These are phyloP conservation scores for Picus viridis DNA, from an alignment of 2,797 vertebrate genomes.

Conservation along the genomic window DNA sequence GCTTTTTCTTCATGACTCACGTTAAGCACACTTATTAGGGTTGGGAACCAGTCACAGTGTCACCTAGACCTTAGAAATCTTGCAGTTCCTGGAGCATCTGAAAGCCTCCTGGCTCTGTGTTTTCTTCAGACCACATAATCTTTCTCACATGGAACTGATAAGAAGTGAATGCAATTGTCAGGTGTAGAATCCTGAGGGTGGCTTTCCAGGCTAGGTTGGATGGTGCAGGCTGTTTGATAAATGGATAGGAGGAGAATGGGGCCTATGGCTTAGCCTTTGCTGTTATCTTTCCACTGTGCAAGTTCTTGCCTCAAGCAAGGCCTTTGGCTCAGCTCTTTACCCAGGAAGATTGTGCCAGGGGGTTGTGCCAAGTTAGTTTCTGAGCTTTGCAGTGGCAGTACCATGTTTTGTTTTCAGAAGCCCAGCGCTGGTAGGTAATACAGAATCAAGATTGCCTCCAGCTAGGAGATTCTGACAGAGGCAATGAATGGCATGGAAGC, in stretches of 20 bases:
- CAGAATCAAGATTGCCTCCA: background rate
- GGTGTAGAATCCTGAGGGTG: fast-evolving
- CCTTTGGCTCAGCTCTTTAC: background rate
- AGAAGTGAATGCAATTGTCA: background rate
- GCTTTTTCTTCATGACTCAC: background rate
- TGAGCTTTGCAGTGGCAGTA: background rate
- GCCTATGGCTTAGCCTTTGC: background rate
- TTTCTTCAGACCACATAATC: background rate
- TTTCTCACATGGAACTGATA: background rate
- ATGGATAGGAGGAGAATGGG: background rate
- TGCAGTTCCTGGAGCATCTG: background rate
- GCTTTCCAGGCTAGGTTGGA: background rate
- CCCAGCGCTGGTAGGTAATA: background rate
- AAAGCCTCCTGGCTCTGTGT: background rate
- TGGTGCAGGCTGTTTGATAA: background rate
- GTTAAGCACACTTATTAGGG: background rate
- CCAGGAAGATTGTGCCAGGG: background rate
- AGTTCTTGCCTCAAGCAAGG: background rate
- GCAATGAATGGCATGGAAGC: background rate
- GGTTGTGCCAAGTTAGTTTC: background rate
- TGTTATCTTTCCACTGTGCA: background rate
- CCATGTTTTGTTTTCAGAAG: background rate
- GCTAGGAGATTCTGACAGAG: background rate
- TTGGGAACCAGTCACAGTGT: background rate
- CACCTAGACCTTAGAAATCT: background rate